A percentile compares a stretch with the other conserved stretches of the same genome.
phyloP scores from a whole-genome alignment of 1,140 invertebrate species.

The Pseudomyrmex pallidus region DNA sequence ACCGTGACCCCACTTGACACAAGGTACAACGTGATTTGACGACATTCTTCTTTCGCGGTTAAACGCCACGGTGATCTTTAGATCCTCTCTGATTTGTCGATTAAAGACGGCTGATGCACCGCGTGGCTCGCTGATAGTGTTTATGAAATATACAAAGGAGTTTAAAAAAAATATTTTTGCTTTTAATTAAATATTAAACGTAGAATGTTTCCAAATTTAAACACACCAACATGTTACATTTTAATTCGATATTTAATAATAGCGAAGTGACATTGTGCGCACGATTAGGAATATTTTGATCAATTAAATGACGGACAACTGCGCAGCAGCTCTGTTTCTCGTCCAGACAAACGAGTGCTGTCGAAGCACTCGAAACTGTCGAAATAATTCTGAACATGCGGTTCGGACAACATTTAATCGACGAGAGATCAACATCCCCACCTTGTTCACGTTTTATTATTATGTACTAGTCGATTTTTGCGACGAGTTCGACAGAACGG shows the following conservation, averaged over 20 bases:
- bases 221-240: no score
- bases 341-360: slow-evolving; percentile 17
- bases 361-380: slow-evolving; percentile 20
- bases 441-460: not conserved
- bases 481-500: no score
- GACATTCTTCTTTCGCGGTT: not conserved
- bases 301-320: slow-evolving; percentile 4
- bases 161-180: not conserved
- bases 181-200: not conserved
- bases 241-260: no score
- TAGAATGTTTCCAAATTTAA: not conserved
- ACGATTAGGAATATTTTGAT: not conserved
- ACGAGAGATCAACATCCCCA: not conserved
- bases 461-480: no score
- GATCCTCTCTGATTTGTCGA: not conserved
- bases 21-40: slow-evolving; percentile 55
- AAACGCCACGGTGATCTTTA: not conserved
- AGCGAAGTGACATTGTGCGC: not conserved
- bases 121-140: not conserved
- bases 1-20: slow-evolving; percentile 51
- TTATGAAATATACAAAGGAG: not conserved
- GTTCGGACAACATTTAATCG: not conserved
- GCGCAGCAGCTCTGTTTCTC: not conserved
- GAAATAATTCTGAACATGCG: slow-evolving; percentile 14
- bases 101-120: no score